Conservation (phyloP, 2,888 invertebrate genomes). For the Dilophus febrilis region DNA sequence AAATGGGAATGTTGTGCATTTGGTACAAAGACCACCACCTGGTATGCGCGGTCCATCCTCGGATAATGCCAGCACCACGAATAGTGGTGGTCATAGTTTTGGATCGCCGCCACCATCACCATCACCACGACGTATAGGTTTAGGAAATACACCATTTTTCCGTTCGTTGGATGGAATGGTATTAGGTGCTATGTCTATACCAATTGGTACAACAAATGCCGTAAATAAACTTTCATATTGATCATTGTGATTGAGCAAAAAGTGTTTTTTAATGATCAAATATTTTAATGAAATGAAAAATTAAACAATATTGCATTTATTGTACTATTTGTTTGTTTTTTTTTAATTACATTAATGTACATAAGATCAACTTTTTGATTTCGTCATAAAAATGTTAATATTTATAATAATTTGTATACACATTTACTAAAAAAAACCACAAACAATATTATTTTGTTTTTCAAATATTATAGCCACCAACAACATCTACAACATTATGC, state of each 20-base stretch:
- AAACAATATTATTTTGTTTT: no score
- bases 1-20: constrained; percentile 79
- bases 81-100: no score
- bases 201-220: constrained; percentile 19
- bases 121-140: constrained; percentile 14
- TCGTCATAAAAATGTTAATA: no score
- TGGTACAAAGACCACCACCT: constrained; percentile 79
- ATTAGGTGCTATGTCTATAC: constrained; percentile 30
- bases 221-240: constrained; percentile 7
- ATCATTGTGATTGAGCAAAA: no score
- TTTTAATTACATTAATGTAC: no score
- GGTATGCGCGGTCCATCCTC: constrained; percentile 8
- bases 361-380: no score
- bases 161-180: constrained; percentile 29
- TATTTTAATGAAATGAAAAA: neutral
- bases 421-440: no score
- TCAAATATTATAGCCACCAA: constrained; percentile 12
- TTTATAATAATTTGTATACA: no score
- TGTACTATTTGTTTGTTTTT: neutral
- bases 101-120: no score
- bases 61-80: neutral
- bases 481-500: constrained; percentile 27
- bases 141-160: constrained; percentile 23
- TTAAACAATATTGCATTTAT: neutral
- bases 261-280: no score